Base-by-base conservation (phyloP, 2,888 invertebrate species). In the Napeogenes sylphis region DNA sequence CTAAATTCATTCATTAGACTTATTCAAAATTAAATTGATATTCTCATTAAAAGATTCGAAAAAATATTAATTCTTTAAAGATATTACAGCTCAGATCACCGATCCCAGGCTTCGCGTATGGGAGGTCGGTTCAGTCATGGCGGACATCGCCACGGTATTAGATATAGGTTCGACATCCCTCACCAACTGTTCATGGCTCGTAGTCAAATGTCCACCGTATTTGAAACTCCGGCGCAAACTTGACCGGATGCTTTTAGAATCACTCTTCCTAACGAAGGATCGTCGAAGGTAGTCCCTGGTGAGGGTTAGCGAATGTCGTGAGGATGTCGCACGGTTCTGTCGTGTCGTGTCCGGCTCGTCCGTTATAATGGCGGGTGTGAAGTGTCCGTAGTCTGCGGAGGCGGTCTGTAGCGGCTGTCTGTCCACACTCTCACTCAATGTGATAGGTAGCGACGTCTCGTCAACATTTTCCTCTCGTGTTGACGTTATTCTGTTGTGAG, bases 111-210 rank as follows among this genome's bases (percentile, higher is more conserved):
- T 87, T 2, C 82, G 78, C 3, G 82, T 71, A 59, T 79, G 74
- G 10, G 78, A 35, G 75, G 85, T 46, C 13, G 83, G 78, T 74
- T 83, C 78, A 21, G 77, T 78, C 77, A 87, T 81, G 61, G 83
- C 81, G 5, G 92, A 92, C 87, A 90, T 83, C 0, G 89, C 87
- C 0, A 88, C 88, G 0, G 90, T 90, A 35, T 78, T 87, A 0
- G 90, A 90, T n/a, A 93, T 93, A 0, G 93, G 93, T 45, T 92
- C 93, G 0, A 90, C 93, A 2, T 91, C 91, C 35, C 93, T 89
- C 4, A 93, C 92, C 68, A 93, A 79, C 58, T 92, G 92, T 71
- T 93, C 93, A 55, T 92, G 92, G 70, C 93, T 93, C 2, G 83
- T 86, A 0, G 87, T 85, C 62, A 88, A 64, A 0, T 74, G 76